Evolutionary conservation across 2,888 invertebrate genomes (phyloP), one percentile per base, ranked within the genome.

Genomic region (Xanthostigma xanthostigma): DNA sequence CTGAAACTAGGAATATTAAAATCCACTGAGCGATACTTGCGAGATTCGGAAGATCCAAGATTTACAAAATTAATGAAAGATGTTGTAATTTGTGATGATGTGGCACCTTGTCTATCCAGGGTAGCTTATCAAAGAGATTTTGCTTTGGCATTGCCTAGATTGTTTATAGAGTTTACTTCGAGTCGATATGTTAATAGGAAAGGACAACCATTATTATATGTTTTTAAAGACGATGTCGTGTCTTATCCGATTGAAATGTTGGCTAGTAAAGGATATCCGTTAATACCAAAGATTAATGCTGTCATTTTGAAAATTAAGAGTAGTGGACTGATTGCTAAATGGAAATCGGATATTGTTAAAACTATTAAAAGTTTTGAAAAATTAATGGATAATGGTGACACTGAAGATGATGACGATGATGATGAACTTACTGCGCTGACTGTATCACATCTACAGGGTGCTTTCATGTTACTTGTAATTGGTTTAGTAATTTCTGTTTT

Each of bases 231-330:
- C 3, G 57, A 59, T 14, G 57, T 64, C 1, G 59, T 61, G 5
- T 59, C 57, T 11, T 62, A 59, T 54, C 62, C 63, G 1, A 51
- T 64, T 6, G 62, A 61, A 54, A 60, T 66, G 54, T 49, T 62
- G n/a, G 57, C 62, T 55, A 53, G 57, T 8, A 63, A 63, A 53
- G 64, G 64, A 5, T 64, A 64, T 54, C 63, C 60, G 33, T 54
- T 64, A 10, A 57, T 53, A 13, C 48, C 54, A 3, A 45, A 52
- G 42, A 58, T 66, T 45, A 56, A 62, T 46, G 41, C 48, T 6
- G 50, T 62, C 36, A 54, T 66, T 8, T 51, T 55, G 34, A 50
- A 59, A 39, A 57, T 63, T 6, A 55, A 56, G n/a, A 57, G 58
- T 5, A 58, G 57, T n/a, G 65, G 62, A n/a, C 49, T 62, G 9